phyloP scores from a whole-genome alignment of 1,140 invertebrate genomes.

The Littorina saxatilis region DNA sequence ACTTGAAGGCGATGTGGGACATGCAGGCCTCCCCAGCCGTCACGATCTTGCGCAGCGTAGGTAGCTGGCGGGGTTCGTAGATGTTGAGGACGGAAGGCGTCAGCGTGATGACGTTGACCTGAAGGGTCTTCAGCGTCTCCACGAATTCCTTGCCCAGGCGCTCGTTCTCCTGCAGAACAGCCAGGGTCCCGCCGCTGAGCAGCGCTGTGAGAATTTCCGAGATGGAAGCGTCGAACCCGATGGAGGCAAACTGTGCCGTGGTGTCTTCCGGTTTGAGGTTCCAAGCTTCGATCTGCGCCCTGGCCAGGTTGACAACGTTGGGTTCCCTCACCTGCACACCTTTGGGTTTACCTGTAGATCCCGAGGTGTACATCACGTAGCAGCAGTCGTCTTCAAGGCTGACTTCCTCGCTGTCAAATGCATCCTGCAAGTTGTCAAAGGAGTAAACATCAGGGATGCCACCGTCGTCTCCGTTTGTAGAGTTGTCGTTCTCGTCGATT shows the following conservation, averaged over 20 bases:
- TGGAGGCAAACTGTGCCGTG: slow-evolving; percentile 59
- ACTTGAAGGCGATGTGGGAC: slow-evolving; percentile 51
- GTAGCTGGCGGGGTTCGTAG: slow-evolving; percentile 53
- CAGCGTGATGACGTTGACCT: slow-evolving; percentile 53
- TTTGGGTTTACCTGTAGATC: slow-evolving; percentile 61
- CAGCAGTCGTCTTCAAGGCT: slow-evolving; percentile 44
- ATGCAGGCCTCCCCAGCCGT: slow-evolving; percentile 61
- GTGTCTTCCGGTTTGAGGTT: slow-evolving; percentile 46
- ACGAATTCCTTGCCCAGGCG: slow-evolving; percentile 57
- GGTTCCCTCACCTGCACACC: slow-evolving; percentile 54
- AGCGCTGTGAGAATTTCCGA: slow-evolving; percentile 60
- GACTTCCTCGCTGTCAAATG: not conserved
- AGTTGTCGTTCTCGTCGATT: not conserved
- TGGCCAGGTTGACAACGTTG: slow-evolving; percentile 51
- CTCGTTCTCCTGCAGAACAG: slow-evolving; percentile 46
- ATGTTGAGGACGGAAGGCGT: slow-evolving; percentile 59
- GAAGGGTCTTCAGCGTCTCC: slow-evolving; percentile 46
- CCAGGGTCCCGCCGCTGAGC: slow-evolving; percentile 54
- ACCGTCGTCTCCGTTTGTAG: not conserved
- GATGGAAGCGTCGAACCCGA: slow-evolving; percentile 59
- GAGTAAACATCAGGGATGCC: not conserved
- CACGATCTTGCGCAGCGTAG: slow-evolving; percentile 50
- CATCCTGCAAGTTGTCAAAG: not conserved
- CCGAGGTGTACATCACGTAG: slow-evolving; percentile 62
- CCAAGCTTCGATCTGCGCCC: slow-evolving; percentile 54